A percentile compares a stretch with the other conserved stretches of the same genome.
Conservation (phyloP, 2,888 invertebrate species). For the Amblyjoppa fuscipennis region DNA sequence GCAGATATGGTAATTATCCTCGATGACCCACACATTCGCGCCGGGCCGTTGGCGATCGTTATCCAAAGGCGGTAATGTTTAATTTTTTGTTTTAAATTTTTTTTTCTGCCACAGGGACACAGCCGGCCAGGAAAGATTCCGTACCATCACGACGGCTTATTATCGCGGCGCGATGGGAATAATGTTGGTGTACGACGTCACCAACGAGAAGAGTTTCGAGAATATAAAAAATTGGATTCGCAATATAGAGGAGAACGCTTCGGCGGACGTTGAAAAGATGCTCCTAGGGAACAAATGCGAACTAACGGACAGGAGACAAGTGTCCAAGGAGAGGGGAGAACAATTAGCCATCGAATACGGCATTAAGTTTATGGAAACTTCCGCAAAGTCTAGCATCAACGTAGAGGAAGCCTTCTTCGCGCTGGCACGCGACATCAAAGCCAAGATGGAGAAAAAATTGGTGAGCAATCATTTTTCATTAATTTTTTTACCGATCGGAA, state of each 20-base stretch:
- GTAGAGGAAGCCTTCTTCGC: constrained; percentile 99
- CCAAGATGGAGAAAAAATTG: constrained; percentile 99
- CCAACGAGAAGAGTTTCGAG: constrained; percentile 99
- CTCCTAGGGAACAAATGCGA: constrained; percentile 99
- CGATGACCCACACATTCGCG: not conserved
- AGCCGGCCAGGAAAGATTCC: constrained; percentile 99
- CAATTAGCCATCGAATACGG: constrained; percentile 99
- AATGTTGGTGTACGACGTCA: constrained; percentile 99
- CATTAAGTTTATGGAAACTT: constrained; percentile 99
- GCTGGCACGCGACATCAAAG: constrained; percentile 98
- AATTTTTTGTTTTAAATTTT: constrained; percentile 55
- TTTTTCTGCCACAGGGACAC: constrained; percentile 92
- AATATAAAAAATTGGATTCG: constrained; percentile 99
- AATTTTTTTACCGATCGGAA: constrained; percentile 70
- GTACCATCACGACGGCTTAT: constrained; percentile 99
- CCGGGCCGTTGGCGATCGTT: not conserved
- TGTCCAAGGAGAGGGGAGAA: constrained; percentile 98
- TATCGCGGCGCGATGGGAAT: constrained; percentile 99
- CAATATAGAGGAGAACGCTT: constrained; percentile 99
- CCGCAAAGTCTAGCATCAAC: constrained; percentile 98
- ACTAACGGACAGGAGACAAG: constrained; percentile 97
- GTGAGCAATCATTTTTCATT: constrained; percentile 87
- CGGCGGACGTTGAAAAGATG: constrained; percentile 99
- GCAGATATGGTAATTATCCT: constrained; percentile 96
- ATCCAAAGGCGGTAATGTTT: constrained; percentile 81